These are phyloP conservation scores for Dryocosmus kuriphilus DNA, from an alignment of 2,888 invertebrate genomes.

Conservation along the genomic window DNA sequence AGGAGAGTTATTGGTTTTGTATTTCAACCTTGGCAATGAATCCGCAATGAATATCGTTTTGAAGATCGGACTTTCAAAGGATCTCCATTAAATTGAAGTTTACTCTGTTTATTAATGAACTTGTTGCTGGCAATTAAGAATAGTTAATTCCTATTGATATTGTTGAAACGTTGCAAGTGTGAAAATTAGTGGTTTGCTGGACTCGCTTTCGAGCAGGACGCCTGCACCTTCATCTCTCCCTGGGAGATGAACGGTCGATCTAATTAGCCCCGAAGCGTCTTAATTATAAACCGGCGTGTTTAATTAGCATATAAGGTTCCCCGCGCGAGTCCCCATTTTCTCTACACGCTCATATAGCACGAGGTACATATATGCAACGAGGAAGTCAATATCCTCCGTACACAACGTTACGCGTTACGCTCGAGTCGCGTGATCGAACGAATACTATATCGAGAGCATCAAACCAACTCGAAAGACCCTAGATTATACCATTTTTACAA, in stretches of 20 bases:
- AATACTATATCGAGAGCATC: slow-evolving; percentile 38
- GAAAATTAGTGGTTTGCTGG: slow-evolving; percentile 26
- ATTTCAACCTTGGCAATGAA: slow-evolving; percentile 20
- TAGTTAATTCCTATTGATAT: slow-evolving; percentile 3
- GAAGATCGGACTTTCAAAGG: too few species aligned
- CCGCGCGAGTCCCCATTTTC: slow-evolving; percentile 33
- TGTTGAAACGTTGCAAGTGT: slow-evolving; percentile 27
- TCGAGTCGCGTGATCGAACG: slow-evolving; percentile 48
- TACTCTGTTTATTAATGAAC: background rate
- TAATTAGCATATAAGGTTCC: slow-evolving; percentile 44
- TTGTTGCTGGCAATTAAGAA: background rate
- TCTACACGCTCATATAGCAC: slow-evolving; percentile 38
- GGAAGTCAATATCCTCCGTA: slow-evolving; percentile 43
- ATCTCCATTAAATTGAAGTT: too few species aligned
- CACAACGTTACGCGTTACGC: slow-evolving; percentile 51
- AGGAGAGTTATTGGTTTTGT: background rate
- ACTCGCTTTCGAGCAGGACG: slow-evolving; percentile 21
- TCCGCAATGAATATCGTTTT: background rate
- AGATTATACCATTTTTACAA: slow-evolving; percentile 20
- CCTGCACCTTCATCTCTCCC: background rate
- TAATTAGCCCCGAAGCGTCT: slow-evolving; percentile 39
- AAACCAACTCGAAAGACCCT: slow-evolving; percentile 20
- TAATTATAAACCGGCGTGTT: slow-evolving; percentile 43
- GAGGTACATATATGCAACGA: slow-evolving; percentile 21
- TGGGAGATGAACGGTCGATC: slow-evolving; percentile 36